phyloP scores from a whole-genome alignment of 2,797 vertebrate genomes.

The Gouania willdenowi region DNA sequence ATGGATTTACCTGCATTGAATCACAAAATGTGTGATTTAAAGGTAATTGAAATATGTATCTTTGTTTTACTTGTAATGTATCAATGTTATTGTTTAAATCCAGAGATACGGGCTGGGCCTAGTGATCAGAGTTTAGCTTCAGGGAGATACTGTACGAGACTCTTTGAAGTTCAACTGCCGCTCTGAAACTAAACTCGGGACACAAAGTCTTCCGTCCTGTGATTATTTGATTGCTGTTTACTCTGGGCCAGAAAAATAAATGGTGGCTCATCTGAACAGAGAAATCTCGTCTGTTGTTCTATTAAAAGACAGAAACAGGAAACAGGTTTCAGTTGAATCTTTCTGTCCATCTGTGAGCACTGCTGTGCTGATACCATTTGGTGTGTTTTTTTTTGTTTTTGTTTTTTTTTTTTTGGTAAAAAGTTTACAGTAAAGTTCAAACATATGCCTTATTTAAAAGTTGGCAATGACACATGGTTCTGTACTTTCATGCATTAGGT shows the following conservation, averaged over 20 bases:
- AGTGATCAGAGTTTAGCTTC: neutral
- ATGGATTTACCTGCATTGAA: too few species aligned
- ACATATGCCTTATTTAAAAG: neutral
- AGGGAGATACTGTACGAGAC: conserved; percentile 37
- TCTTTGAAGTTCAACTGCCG: conserved; percentile 67
- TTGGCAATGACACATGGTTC: neutral
- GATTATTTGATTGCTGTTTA: conserved; percentile 74
- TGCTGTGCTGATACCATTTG: conserved; percentile 24
- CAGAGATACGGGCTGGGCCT: too few species aligned
- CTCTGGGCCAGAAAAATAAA: conserved; percentile 61
- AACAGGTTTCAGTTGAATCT: conserved; percentile 47
- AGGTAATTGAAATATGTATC: too few species aligned
- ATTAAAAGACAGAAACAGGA: conserved; percentile 44
- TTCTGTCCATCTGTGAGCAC: conserved; percentile 46
- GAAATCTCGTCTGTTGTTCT: conserved; percentile 8
- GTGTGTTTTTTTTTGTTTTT: too few species aligned
- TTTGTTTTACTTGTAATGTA: too few species aligned
- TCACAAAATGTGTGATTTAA: too few species aligned
- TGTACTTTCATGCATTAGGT: conserved; percentile 66
- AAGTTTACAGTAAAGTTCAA: neutral
- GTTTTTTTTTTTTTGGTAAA: too few species aligned
- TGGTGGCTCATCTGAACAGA: conserved; percentile 54
- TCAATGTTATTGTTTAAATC: too few species aligned
- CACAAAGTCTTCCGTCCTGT: conserved; percentile 74
- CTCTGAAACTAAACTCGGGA: conserved; percentile 68